Conservation (phyloP, 2,113 vertebrate species). For the Piprites chloris region DNA sequence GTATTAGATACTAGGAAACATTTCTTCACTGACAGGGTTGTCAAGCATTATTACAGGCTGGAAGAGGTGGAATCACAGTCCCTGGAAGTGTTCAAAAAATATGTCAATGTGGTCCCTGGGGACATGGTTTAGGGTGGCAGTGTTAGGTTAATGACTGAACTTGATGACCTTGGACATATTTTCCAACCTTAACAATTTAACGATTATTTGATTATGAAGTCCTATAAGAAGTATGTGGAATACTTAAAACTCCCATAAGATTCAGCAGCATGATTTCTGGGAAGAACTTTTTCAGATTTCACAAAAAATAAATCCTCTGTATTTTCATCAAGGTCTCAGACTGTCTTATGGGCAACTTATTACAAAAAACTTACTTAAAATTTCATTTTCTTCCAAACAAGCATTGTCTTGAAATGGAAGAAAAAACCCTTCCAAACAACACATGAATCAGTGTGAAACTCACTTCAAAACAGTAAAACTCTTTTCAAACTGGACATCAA, state of each 20-base stretch:
- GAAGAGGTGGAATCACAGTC: background rate
- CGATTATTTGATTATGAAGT: background rate
- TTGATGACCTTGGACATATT: background rate
- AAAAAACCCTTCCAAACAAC: rapidly evolving
- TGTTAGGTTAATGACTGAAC: background rate
- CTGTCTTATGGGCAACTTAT: background rate
- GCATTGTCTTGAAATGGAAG: background rate
- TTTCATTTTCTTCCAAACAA: background rate
- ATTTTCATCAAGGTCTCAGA: background rate
- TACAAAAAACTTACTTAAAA: background rate
- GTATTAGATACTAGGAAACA: background rate
- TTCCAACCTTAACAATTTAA: background rate
- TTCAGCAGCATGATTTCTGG: background rate
- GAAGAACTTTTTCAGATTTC: background rate
- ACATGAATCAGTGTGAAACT: background rate
- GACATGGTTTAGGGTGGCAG: background rate
- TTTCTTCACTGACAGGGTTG: background rate
- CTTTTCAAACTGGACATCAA: background rate
- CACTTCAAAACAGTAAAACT: background rate
- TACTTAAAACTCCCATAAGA: background rate
- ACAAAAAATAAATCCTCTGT: background rate
- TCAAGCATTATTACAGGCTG: background rate
- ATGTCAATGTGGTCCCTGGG: background rate
- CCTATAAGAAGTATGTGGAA: background rate
- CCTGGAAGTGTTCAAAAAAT: background rate